Percentiles rank a stretch among this genome's conserved stretches.
Conservation (phyloP, 2,113 vertebrate species). For the Otolemur garnettii region DNA sequence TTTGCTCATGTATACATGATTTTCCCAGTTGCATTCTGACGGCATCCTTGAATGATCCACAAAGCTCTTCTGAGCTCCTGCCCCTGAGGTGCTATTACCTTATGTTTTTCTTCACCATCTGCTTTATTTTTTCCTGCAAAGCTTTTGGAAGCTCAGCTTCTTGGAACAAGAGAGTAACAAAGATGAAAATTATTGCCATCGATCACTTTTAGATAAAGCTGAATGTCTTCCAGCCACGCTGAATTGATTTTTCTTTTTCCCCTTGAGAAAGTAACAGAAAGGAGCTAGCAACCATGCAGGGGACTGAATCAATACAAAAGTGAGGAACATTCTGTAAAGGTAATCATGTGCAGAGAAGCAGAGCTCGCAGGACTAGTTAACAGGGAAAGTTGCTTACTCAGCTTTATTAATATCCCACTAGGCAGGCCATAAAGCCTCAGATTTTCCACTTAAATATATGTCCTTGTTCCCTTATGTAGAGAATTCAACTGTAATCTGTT, state of each 20-base stretch:
- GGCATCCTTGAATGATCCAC: not conserved
- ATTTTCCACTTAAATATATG: not conserved
- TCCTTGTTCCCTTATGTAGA: not conserved
- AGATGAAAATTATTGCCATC: conserved; percentile 67
- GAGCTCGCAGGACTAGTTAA: not conserved
- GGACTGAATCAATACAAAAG: conserved; percentile 52
- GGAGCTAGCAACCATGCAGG: not conserved
- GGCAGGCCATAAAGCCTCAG: not conserved
- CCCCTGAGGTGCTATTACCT: not conserved
- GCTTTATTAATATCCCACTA: conserved; percentile 37
- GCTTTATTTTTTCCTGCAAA: conserved; percentile 61
- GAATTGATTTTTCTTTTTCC: conserved; percentile 68
- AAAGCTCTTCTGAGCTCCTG: not conserved
- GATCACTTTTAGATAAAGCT: conserved; percentile 66
- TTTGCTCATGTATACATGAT: not conserved
- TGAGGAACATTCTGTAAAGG: not conserved
- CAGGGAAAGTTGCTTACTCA: conserved; percentile 12
- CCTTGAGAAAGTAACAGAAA: conserved; percentile 57
- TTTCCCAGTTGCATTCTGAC: conserved; percentile 8
- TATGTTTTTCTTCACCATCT: not conserved
- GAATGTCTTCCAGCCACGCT: conserved; percentile 62
- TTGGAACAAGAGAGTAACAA: conserved; percentile 52
- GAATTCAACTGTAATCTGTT: not conserved
- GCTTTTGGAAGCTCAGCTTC: conserved; percentile 58
- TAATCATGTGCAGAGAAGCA: not conserved